Percentiles rank a stretch among this genome's conserved stretches.
Conservation (phyloP, 2,888 invertebrate genomes). For the Ametastegia equiseti region DNA sequence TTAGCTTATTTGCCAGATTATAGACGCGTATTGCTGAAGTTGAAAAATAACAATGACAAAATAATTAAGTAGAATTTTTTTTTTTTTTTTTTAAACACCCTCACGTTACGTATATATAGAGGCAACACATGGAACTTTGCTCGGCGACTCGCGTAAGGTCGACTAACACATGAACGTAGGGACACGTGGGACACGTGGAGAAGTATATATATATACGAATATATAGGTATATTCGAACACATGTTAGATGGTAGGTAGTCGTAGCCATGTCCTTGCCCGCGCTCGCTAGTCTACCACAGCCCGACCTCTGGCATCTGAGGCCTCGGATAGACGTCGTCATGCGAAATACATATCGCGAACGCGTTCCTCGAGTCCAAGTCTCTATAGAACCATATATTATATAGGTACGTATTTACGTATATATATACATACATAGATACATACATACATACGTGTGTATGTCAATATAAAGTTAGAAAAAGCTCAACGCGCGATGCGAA, state of each 20-base stretch:
- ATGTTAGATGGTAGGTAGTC: not conserved
- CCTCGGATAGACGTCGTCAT: slow-evolving; percentile 42
- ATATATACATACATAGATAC: not conserved
- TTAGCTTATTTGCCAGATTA: too few relatives aligned
- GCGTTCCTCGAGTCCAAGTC: not conserved
- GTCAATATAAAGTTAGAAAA: not conserved
- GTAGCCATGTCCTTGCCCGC: slow-evolving; percentile 39
- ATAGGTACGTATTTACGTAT: not conserved
- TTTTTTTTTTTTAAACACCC: not conserved
- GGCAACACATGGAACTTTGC: not conserved
- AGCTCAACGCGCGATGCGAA: too few relatives aligned
- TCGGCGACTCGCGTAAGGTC: slow-evolving; percentile 20
- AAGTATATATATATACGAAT: not conserved
- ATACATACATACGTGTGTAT: not conserved
- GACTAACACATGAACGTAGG: not conserved
- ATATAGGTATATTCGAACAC: not conserved
- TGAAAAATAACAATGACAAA: not conserved
- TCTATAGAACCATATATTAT: too few relatives aligned
- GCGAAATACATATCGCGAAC: slow-evolving; percentile 19
- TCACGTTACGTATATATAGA: not conserved
- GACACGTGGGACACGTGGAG: slow-evolving; percentile 36
- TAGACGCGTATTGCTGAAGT: too few relatives aligned
- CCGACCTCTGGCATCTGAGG: slow-evolving; percentile 34
- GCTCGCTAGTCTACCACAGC: slow-evolving; percentile 26
- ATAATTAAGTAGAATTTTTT: not conserved